phyloP scores from a whole-genome alignment of 2,113 vertebrate genomes.

The Dermatemys mawii region DNA sequence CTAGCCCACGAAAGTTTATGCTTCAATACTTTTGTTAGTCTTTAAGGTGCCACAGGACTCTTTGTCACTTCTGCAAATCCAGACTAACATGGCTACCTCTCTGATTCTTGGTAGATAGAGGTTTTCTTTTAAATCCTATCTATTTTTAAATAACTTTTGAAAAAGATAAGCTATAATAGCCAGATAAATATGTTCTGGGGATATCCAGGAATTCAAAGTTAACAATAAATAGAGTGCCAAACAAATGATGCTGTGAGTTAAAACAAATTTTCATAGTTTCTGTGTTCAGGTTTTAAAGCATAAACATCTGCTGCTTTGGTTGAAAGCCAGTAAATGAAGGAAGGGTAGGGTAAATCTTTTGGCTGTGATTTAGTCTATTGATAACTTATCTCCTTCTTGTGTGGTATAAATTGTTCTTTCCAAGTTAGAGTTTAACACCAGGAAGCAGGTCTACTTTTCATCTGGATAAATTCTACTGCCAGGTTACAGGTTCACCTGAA shows the following conservation, averaged over 20 bases:
- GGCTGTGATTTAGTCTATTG: not conserved
- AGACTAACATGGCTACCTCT: too few species aligned
- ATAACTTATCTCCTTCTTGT: not conserved
- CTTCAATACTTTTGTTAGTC: too few species aligned
- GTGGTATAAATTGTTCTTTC: slow-evolving; percentile 29
- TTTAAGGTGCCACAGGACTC: too few species aligned
- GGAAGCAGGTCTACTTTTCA: not conserved
- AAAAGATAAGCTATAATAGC: not conserved
- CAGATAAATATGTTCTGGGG: not conserved
- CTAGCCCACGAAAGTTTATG: too few species aligned
- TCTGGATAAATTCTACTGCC: not conserved
- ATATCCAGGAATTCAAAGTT: not conserved
- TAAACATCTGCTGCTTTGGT: not conserved
- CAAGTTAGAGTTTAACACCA: not conserved
- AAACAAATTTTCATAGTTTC: not conserved
- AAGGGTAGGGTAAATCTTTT: not conserved
- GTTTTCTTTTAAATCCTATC: not conserved
- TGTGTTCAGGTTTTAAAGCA: not conserved
- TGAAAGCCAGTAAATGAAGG: not conserved
- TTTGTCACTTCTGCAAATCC: too few species aligned
- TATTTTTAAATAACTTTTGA: not conserved
- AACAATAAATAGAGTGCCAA: not conserved
- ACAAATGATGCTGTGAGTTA: not conserved
- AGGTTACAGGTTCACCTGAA: slow-evolving; percentile 37
- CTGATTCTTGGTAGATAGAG: too few species aligned